phyloP scores from a whole-genome alignment of 1,140 invertebrate genomes.

The Schlechtendalia chinensis region DNA sequence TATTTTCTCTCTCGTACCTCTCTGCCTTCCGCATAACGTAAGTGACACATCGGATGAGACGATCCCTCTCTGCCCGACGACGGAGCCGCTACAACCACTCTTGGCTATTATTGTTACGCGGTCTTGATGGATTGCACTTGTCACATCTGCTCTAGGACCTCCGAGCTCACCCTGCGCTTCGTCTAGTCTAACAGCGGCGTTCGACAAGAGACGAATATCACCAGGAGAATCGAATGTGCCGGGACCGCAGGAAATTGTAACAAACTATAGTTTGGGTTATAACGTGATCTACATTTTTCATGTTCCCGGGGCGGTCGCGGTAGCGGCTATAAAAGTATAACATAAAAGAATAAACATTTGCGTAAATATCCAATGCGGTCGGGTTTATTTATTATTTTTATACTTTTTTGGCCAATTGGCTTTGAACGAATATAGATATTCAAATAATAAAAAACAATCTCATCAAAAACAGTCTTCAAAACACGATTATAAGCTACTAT shows the following conservation, averaged over 20 bases:
- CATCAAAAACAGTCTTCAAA: no score
- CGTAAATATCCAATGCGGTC: neutral
- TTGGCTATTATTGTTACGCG: slow-evolving; percentile 13
- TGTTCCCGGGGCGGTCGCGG: neutral
- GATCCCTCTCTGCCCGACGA: neutral
- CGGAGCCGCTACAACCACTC: slow-evolving; percentile 17
- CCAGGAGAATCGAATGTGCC: neutral
- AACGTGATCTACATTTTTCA: slow-evolving; percentile 27
- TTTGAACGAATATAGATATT: no score
- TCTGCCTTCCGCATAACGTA: neutral
- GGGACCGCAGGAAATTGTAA: neutral
- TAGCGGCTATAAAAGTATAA: neutral
- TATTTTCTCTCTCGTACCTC: neutral
- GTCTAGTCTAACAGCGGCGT: no score
- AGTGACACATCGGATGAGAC: slow-evolving; percentile 23
- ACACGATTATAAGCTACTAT: no score
- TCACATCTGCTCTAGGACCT: slow-evolving; percentile 29
- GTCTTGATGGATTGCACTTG: slow-evolving; percentile 41
- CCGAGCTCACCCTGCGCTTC: neutral
- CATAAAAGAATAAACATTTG: slow-evolving; percentile 13
- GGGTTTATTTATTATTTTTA: no score
- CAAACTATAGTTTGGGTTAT: slow-evolving; percentile 12
- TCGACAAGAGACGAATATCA: slow-evolving; percentile 30
- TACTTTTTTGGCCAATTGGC: no score
- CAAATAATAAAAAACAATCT: no score